These are phyloP conservation scores for Zonitis immaculata DNA, from an alignment of 2,888 invertebrate species.

Conservation along the genomic window DNA sequence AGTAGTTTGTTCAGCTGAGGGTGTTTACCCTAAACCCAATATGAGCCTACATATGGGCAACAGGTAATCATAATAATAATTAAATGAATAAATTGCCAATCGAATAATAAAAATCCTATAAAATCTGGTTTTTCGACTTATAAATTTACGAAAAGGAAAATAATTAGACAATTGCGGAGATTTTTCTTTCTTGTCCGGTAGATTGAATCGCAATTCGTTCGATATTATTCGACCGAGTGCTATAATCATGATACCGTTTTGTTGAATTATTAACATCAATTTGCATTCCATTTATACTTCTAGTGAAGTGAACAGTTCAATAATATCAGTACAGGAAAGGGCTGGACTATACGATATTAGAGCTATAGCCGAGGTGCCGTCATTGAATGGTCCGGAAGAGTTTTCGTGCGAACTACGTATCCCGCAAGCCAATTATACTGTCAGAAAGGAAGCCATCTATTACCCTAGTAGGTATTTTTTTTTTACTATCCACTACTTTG, in stretches of 20 bases:
- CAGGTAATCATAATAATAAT: slow-evolving; percentile 38
- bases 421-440: slow-evolving; percentile 60
- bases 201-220: too few species aligned
- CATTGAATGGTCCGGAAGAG: slow-evolving; percentile 55
- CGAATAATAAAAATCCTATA: not conserved
- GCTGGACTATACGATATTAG: slow-evolving; percentile 61
- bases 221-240: too few species aligned
- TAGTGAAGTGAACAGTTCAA: slow-evolving; percentile 39
- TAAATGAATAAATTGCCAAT: not conserved
- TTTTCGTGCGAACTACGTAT: slow-evolving; percentile 61
- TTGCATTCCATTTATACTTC: slow-evolving; percentile 12
- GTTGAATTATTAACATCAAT: not conserved
- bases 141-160: too few species aligned
- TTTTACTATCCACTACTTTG: not conserved
- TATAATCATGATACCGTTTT: too few species aligned
- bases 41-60: slow-evolving; percentile 50
- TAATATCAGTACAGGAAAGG: slow-evolving; percentile 35
- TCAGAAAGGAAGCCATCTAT: slow-evolving; percentile 57
- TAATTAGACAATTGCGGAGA: too few species aligned
- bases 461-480: slow-evolving; percentile 49
- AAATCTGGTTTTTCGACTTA: too few species aligned
- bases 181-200: too few species aligned
- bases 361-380: slow-evolving; percentile 56
- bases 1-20: slow-evolving; percentile 56
- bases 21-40: slow-evolving; percentile 57